Conservation (phyloP, 2,797 vertebrate species). For the Danio albolineatus region DNA sequence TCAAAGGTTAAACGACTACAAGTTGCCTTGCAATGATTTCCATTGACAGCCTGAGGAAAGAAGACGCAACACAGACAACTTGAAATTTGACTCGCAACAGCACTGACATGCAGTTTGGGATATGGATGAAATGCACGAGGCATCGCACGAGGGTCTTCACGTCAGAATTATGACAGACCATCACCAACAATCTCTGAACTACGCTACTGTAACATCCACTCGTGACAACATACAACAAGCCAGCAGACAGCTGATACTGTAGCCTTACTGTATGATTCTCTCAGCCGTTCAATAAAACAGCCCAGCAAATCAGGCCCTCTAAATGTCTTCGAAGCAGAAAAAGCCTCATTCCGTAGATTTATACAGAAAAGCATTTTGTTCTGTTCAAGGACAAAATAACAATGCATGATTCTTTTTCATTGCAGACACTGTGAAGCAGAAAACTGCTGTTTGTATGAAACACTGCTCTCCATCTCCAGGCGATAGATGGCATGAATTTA, state of each 20-base stretch:
- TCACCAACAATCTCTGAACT: neutral
- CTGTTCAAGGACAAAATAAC: conserved; percentile 55
- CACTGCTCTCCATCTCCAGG: conserved; percentile 31
- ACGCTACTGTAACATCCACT: neutral
- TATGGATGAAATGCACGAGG: neutral
- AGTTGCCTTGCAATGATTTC: neutral
- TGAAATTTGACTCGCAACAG: neutral
- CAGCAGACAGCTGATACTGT: neutral
- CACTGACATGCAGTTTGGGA: neutral
- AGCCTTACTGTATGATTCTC: no score
- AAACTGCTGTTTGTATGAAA: conserved; percentile 39
- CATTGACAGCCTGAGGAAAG: neutral
- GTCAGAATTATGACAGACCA: neutral
- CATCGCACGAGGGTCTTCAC: neutral
- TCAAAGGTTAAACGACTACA: neutral
- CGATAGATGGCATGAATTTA: conserved; percentile 33
- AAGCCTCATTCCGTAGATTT: conserved; percentile 26
- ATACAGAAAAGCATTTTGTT: conserved; percentile 48
- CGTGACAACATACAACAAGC: neutral
- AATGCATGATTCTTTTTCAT: conserved; percentile 49
- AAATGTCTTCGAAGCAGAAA: neutral
- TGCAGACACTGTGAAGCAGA: conserved; percentile 48
- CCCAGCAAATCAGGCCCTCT: neutral
- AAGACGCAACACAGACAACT: neutral
- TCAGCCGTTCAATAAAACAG: conserved; percentile 10